Conservation (phyloP, 2,888 invertebrate genomes). For the Phaonia tiefii region DNA sequence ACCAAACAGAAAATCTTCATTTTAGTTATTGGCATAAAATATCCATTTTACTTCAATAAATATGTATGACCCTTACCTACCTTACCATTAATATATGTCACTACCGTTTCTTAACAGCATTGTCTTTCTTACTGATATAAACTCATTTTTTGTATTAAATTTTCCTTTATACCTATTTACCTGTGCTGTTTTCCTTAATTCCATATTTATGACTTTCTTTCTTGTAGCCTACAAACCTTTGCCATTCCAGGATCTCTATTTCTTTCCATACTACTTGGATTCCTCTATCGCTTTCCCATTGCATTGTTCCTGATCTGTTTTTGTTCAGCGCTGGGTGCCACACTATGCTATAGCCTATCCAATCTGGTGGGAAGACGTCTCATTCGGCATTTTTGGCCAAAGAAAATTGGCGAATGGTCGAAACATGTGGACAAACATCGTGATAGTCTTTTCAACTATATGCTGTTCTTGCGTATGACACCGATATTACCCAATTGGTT, state of each 20-base stretch:
- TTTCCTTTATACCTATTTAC: neutral
- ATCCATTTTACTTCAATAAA: no score
- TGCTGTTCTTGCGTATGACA: slow-evolving; percentile 97
- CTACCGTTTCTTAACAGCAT: neutral
- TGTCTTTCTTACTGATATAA: neutral
- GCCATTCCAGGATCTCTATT: slow-evolving; percentile 99
- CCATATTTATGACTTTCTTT: neutral
- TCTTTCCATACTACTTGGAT: slow-evolving; percentile 97
- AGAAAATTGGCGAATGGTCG: slow-evolving; percentile 92
- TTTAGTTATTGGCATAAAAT: no score
- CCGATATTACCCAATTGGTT: slow-evolving; percentile 99
- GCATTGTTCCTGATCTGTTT: slow-evolving; percentile 94
- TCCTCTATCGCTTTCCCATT: slow-evolving; percentile 95
- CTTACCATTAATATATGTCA: no score
- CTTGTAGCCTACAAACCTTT: slow-evolving; percentile 95
- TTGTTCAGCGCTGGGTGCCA: slow-evolving; percentile 97
- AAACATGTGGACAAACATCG: slow-evolving; percentile 91
- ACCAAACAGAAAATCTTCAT: no score
- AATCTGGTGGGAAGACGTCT: slow-evolving; percentile 93
- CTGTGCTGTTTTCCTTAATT: slow-evolving; percentile 76
- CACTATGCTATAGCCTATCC: slow-evolving; percentile 96
- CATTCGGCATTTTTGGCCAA: slow-evolving; percentile 93
- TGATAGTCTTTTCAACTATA: slow-evolving; percentile 95
- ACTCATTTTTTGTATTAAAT: neutral
- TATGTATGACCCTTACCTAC: no score